Evolutionary conservation across 2,888 invertebrate genomes (phyloP).

Genomic region (Noctua janthe): DNA sequence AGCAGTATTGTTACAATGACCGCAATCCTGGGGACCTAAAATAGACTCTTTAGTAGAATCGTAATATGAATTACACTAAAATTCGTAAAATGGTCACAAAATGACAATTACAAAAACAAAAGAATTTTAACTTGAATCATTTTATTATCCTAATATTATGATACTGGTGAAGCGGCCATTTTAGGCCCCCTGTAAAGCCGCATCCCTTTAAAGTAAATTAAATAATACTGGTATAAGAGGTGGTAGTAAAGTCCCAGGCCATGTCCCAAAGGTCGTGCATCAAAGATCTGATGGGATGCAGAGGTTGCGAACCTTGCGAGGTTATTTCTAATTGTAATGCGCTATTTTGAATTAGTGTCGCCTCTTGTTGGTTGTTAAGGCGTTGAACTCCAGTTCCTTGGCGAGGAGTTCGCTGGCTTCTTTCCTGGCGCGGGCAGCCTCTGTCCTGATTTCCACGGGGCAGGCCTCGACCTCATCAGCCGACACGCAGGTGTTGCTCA

Average conservation of each 20-base stretch:
- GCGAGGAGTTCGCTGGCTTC: conserved; percentile 77
- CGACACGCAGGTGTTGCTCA: conserved; percentile 93
- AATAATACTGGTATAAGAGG: background rate
- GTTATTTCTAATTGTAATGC: conserved; percentile 3
- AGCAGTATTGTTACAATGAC: background rate
- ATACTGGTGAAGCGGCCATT: background rate
- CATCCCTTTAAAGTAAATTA: background rate
- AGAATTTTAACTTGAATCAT: background rate
- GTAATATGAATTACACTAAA: background rate
- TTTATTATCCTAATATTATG: background rate
- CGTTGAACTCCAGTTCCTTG: conserved; percentile 76
- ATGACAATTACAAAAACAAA: background rate
- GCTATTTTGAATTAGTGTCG: conserved; percentile 33
- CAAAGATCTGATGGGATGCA: conserved; percentile 41
- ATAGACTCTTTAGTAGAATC: background rate
- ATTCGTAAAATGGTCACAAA: background rate
- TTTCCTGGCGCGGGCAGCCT: conserved; percentile 78
- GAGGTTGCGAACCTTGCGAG: conserved; percentile 5
- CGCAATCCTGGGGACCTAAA: background rate
- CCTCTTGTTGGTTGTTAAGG: conserved; percentile 52
- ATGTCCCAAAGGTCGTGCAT: conserved; percentile 42
- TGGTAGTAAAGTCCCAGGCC: conserved; percentile 19
- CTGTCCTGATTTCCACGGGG: conserved; percentile 82
- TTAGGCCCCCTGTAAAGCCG: background rate
- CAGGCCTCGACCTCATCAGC: conserved; percentile 95